Evolutionary conservation across 1,140 invertebrate species (phyloP).

Genomic region (Drosophila subobscura): DNA sequence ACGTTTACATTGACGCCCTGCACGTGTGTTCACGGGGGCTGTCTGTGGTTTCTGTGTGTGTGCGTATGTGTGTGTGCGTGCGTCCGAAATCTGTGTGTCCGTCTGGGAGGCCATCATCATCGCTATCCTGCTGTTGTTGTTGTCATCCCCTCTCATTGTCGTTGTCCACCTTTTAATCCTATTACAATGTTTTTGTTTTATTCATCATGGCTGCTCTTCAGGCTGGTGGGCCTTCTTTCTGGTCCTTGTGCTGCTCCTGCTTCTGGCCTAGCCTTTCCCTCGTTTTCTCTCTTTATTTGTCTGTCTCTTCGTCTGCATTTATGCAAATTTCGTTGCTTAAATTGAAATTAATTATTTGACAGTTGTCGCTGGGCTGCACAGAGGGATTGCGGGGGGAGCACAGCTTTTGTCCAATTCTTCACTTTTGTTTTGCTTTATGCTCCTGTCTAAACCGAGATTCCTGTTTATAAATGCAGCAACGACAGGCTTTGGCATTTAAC

Average conservation of each 20-base stretch:
- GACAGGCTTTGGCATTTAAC: slow-evolving; percentile 22
- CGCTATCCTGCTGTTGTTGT: slow-evolving; percentile 15
- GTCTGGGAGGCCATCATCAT: slow-evolving; percentile 37
- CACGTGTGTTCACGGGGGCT: slow-evolving; percentile 32
- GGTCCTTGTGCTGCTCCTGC: slow-evolving; percentile 6
- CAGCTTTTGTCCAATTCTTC: slow-evolving; percentile 3
- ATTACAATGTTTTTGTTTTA: slow-evolving; percentile 80
- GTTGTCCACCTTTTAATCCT: slow-evolving; percentile 77
- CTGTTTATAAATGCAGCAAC: slow-evolving; percentile 65
- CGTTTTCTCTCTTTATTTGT: slow-evolving; percentile 6
- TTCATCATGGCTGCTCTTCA: slow-evolving; percentile 59
- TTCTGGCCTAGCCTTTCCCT: slow-evolving; percentile 29
- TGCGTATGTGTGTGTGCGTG: slow-evolving; percentile 13
- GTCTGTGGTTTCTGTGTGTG: slow-evolving; percentile 4
- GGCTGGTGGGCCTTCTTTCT: slow-evolving; percentile 15
- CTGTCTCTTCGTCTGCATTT: slow-evolving; percentile 50
- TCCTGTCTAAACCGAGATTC: slow-evolving; percentile 25
- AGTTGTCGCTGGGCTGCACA: slow-evolving; percentile 64
- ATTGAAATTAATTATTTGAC: slow-evolving; percentile 82
- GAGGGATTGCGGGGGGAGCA: not conserved
- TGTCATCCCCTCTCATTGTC: slow-evolving; percentile 62
- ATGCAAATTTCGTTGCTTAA: slow-evolving; percentile 79
- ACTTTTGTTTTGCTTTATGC: slow-evolving; percentile 18
- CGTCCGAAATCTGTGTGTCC: slow-evolving; percentile 62
- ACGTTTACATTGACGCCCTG: slow-evolving; percentile 66